Evolutionary conservation across 2,113 vertebrate species (phyloP).

Genomic region (Beaufortia kweichowensis): DNA sequence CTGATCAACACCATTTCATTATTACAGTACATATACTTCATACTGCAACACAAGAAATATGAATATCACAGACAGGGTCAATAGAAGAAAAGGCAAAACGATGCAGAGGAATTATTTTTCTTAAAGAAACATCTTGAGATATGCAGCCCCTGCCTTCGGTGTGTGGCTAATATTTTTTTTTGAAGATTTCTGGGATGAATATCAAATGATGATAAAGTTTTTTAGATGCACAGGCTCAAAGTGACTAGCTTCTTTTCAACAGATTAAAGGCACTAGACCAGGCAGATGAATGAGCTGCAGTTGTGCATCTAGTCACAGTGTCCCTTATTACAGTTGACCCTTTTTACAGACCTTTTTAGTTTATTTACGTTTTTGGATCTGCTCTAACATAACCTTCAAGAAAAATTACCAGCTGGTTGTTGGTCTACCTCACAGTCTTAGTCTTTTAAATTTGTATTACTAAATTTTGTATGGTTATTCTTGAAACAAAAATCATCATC

Average conservation of each 20-base stretch:
- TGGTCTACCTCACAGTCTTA: neutral
- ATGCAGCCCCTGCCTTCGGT: constrained; percentile 19
- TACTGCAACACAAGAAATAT: neutral
- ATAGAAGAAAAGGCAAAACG: neutral
- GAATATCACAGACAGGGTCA: constrained; percentile 27
- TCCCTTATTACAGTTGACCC: neutral
- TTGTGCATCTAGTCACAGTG: neutral
- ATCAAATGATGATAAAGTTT: constrained; percentile 57
- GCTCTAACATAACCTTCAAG: neutral
- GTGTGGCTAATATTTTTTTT: constrained; percentile 45
- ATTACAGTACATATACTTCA: neutral
- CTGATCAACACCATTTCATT: constrained; percentile 31
- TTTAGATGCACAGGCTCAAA: constrained; percentile 43
- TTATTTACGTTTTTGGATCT: neutral
- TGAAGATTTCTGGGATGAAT: constrained; percentile 53
- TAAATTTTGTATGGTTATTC: no score
- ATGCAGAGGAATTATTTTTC: constrained; percentile 12
- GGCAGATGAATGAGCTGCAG: neutral
- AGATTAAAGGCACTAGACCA: constrained; percentile 40
- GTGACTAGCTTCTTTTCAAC: constrained; percentile 39
- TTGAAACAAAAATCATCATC: no score
- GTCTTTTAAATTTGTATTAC: no score
- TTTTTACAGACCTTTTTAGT: constrained; percentile 3
- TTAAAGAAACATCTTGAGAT: constrained; percentile 24
- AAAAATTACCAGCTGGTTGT: neutral